These are phyloP conservation scores for Piprites chloris DNA, from an alignment of 2,113 vertebrate genomes.

Conservation along the genomic window DNA sequence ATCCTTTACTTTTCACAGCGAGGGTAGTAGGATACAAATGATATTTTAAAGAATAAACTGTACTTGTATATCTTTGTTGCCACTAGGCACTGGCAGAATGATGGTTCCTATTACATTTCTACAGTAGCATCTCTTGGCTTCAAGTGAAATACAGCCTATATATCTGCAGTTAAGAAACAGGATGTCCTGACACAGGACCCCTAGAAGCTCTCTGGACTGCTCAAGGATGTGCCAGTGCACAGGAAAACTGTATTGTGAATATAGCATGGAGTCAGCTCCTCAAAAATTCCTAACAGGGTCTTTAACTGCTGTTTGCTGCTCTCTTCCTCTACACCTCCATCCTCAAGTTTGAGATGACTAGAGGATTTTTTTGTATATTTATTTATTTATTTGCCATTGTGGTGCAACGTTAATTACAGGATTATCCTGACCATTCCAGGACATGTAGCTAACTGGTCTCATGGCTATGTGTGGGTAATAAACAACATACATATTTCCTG, in stretches of 20 bases:
- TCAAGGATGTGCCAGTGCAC: rapidly evolving
- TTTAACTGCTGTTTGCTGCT: neutral
- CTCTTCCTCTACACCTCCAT: neutral
- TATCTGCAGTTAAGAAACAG: neutral
- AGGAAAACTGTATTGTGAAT: neutral
- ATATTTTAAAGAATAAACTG: neutral
- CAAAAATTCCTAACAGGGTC: neutral
- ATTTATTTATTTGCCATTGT: neutral
- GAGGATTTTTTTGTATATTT: neutral
- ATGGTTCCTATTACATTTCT: neutral
- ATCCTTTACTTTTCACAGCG: neutral
- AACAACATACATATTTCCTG: constrained; percentile 45
- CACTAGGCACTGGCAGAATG: neutral
- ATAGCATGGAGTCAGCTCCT: neutral
- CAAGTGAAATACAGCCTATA: neutral
- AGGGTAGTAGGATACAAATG: neutral
- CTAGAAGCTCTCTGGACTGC: neutral
- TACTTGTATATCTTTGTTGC: neutral
- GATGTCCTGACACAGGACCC: neutral
- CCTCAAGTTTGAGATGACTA: neutral
- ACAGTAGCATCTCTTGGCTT: neutral
- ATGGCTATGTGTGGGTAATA: neutral
- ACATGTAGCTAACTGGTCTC: neutral
- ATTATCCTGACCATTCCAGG: neutral
- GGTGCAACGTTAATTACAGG: neutral